Evolutionary conservation across 2,113 vertebrate species (phyloP).

Genomic region (Arizona elegans): DNA sequence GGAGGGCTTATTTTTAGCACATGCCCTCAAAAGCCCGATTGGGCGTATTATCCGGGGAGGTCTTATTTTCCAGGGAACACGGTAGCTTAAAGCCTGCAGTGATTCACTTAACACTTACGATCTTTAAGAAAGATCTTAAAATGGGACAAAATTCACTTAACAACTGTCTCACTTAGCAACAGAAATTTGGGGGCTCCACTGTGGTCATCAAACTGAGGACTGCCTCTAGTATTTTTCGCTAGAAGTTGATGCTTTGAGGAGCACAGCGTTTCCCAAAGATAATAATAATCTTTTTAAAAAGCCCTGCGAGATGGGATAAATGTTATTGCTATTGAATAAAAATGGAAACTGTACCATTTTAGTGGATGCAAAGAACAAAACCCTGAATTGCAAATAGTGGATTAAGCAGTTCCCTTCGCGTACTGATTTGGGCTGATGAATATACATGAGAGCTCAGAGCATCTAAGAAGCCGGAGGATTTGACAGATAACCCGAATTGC

Average conservation of each 20-base stretch:
- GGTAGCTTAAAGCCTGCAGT: too few relatives aligned
- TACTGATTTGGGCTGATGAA: not conserved
- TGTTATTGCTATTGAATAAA: not conserved
- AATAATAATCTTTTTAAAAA: too few relatives aligned
- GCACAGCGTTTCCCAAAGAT: not conserved
- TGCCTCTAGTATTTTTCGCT: not conserved
- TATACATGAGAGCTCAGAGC: conserved; percentile 8
- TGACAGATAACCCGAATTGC: conserved; percentile 7
- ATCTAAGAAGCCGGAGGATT: not conserved
- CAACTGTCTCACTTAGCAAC: too few relatives aligned
- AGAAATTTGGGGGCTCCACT: too few relatives aligned
- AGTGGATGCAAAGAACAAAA: not conserved
- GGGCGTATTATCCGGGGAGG: too few relatives aligned
- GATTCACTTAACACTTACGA: too few relatives aligned
- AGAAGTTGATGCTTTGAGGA: not conserved
- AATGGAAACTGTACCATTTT: not conserved
- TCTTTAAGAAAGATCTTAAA: too few relatives aligned
- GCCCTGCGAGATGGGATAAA: not conserved
- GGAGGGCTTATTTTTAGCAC: too few relatives aligned
- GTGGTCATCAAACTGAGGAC: too few relatives aligned
- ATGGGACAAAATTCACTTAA: too few relatives aligned
- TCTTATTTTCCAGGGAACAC: too few relatives aligned
- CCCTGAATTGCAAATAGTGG: not conserved
- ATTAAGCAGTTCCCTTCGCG: not conserved
- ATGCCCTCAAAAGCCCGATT: too few relatives aligned